Conservation (phyloP, 2,797 vertebrate genomes). For the Tragelaphus eurycerus region DNA sequence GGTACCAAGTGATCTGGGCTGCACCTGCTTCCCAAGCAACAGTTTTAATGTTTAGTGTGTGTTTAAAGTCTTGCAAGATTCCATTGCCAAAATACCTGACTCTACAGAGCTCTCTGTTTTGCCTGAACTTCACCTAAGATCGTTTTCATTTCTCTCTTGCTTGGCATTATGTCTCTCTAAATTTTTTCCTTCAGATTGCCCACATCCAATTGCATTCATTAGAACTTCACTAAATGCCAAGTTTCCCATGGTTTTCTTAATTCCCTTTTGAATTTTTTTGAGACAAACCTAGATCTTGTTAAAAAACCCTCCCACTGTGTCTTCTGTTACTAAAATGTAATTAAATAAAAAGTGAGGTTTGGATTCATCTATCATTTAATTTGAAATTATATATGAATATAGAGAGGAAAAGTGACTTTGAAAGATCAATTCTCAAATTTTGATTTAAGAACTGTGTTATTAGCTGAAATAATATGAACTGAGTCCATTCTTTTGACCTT, state of each 20-base stretch:
- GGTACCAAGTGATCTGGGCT: neutral
- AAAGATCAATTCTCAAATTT: constrained; percentile 84
- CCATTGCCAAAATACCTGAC: neutral
- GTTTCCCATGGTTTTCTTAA: constrained; percentile 81
- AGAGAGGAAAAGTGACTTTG: constrained; percentile 82
- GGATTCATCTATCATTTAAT: constrained; percentile 83
- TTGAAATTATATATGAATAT: constrained; percentile 83
- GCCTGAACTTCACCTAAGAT: constrained; percentile 32
- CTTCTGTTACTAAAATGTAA: constrained; percentile 81
- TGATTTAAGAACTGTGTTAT: constrained; percentile 84
- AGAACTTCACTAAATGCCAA: constrained; percentile 64
- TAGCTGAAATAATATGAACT: constrained; percentile 83
- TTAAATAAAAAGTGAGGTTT: constrained; percentile 83
- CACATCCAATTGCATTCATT: constrained; percentile 75
- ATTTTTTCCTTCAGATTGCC: constrained; percentile 73
- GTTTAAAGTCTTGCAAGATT: neutral
- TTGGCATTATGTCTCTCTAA: constrained; percentile 55
- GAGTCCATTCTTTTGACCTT: constrained; percentile 82
- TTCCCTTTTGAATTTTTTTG: constrained; percentile 62
- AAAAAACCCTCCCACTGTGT: constrained; percentile 81
- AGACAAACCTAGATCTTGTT: constrained; percentile 80
- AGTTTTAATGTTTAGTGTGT: neutral
- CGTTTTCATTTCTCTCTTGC: constrained; percentile 1
- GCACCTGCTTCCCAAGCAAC: neutral
- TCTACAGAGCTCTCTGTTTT: neutral